Evolutionary conservation across 2,113 vertebrate species (phyloP), one percentile per base, ranked within the genome.

Genomic region (Tenrec ecaudatus): DNA sequence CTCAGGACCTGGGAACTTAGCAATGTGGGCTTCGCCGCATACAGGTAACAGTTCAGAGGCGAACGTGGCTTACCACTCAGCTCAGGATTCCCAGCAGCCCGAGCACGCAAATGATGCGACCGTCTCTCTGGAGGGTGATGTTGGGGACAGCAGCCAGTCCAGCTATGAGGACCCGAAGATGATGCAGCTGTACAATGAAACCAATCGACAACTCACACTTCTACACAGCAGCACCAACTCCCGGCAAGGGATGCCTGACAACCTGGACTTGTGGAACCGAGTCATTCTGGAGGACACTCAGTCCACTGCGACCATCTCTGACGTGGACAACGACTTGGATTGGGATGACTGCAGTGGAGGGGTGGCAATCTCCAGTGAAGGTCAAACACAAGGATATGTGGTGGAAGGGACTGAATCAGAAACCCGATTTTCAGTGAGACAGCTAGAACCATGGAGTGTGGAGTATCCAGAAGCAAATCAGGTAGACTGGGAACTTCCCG

Each of bases 201-300:
- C 94, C 17, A 94, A 96, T 64, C 94, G 95, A 43, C 92, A 98
- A 91, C 96, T 97, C 57, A 81, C 96, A 1, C 96, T 96, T 17
- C 62, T 96, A 77, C 96, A 93, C 84, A 95, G 93, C 3, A 40
- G 93, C 84, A 78, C 96, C 60, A 97, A 84, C 92, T 38, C 33
- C 20, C 68, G 6, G 43, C 91, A 94, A 27, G 27, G 31, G 8
- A 87, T 85, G 91, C 78, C 95, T 0, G 94, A 97, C 31, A 87
- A 15, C 2, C 20, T 88, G 1, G 97, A 97, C 76, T 1, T 82
- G 8, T 94, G 91, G 89, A 96, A 68, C 79, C 92, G 53, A 73
- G 89, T 94, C 91, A 92, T 96, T 80, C 40, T 96, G 71, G 97
- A 97, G 95, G 97, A 97, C 60, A 96, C 89, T 0, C 96, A 95